Percentiles rank a stretch among this genome's conserved stretches.
Conservation (phyloP, 2,113 vertebrate genomes). For the Collichthys lucidus region DNA sequence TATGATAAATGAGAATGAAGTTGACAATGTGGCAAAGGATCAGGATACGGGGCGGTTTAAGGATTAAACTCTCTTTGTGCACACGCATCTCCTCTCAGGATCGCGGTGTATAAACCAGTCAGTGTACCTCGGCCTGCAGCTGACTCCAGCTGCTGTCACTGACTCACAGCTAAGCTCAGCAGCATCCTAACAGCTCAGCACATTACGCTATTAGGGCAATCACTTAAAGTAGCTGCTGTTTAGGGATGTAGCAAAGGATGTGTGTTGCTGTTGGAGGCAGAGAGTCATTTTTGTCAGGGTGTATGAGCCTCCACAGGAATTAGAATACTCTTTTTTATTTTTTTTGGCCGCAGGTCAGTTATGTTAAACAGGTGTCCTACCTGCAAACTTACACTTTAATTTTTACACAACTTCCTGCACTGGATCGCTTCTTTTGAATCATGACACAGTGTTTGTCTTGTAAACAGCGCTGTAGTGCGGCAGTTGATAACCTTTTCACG, state of each 20-base stretch:
- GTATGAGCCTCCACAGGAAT: background rate
- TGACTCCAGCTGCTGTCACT: constrained; percentile 60
- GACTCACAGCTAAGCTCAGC: constrained; percentile 54
- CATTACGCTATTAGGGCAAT: constrained; percentile 20
- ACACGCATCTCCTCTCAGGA: background rate
- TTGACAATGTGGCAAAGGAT: background rate
- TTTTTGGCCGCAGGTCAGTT: constrained; percentile 1
- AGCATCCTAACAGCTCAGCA: constrained; percentile 64
- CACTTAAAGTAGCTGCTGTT: constrained; percentile 24
- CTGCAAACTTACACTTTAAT: constrained; percentile 26
- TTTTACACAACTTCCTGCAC: constrained; percentile 4
- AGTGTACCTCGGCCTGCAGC: constrained; percentile 20
- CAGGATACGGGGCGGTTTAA: background rate
- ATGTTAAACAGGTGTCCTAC: constrained; percentile 11
- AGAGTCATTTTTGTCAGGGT: background rate
- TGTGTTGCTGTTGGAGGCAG: constrained; percentile 1
- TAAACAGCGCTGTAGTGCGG: background rate
- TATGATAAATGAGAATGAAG: background rate
- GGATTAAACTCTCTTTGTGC: constrained; percentile 13
- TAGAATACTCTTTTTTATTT: background rate
- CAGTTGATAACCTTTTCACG: constrained; percentile 13
- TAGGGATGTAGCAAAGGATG: background rate
- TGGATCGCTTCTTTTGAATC: background rate
- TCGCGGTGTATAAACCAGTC: constrained; percentile 14
- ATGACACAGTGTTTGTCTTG: constrained; percentile 9